phyloP scores from a whole-genome alignment of 1,140 invertebrate species.

The Orussus abietinus region DNA sequence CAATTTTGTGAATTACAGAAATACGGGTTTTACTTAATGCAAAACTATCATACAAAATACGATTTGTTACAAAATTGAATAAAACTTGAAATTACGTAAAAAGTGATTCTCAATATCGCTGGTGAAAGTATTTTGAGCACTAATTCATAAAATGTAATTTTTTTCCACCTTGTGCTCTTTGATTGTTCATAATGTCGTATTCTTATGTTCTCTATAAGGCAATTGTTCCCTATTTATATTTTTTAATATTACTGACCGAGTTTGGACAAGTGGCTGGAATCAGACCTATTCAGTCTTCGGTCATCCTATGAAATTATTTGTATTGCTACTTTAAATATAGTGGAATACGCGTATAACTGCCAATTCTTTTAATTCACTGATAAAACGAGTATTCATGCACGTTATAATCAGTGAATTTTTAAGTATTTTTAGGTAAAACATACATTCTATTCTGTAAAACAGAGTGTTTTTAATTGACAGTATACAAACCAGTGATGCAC shows the following conservation, averaged over 20 bases:
- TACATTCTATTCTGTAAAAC: constrained; percentile 28
- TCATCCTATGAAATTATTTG: constrained; percentile 18
- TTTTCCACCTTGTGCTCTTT: no score
- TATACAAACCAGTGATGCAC: constrained; percentile 3
- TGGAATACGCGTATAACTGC: not conserved
- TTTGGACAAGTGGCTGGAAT: constrained; percentile 34
- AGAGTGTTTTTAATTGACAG: not conserved
- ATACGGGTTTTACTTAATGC: no score
- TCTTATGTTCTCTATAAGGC: no score
- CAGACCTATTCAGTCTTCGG: constrained; percentile 38
- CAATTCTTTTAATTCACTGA: not conserved
- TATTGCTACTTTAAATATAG: constrained; percentile 3
- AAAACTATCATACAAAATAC: no score
- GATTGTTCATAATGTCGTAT: no score
- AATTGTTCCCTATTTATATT: no score
- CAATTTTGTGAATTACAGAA: no score
- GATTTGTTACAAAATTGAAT: no score
- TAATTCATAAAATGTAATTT: no score
- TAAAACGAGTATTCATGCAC: constrained; percentile 5
- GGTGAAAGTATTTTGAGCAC: no score
- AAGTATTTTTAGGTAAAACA: constrained; percentile 11
- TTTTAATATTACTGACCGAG: constrained; percentile 19
- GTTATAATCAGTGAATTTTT: constrained; percentile 7
- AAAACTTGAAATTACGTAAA: no score
- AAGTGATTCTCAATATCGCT: no score